Conservation (phyloP, 2,113 vertebrate species). For the Diadophis punctatus region DNA sequence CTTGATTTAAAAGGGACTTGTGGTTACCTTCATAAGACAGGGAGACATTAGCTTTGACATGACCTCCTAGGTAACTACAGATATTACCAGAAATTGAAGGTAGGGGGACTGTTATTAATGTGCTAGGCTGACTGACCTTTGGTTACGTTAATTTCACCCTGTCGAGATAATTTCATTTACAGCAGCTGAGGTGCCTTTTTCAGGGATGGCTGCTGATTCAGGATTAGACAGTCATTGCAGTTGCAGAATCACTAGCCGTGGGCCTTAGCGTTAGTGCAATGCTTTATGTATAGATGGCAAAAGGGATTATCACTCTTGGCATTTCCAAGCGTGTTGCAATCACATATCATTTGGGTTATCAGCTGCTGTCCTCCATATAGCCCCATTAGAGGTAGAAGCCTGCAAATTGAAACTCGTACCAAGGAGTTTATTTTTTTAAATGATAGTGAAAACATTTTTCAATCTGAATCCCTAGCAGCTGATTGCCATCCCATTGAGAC, state of each 20-base stretch:
- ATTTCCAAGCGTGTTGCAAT: not conserved
- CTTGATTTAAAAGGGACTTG: slow-evolving; percentile 63
- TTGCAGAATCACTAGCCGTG: slow-evolving; percentile 28
- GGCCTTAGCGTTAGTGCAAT: not conserved
- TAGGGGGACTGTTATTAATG: slow-evolving; percentile 58
- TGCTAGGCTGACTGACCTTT: slow-evolving; percentile 55
- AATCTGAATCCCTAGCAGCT: not conserved
- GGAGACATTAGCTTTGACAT: slow-evolving; percentile 67
- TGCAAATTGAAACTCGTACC: not conserved
- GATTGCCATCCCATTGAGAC: not conserved
- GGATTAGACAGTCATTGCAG: slow-evolving; percentile 59
- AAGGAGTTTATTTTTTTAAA: not conserved
- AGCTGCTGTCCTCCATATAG: not conserved
- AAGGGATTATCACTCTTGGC: not conserved
- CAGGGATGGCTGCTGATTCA: slow-evolving; percentile 61
- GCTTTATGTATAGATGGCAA: not conserved
- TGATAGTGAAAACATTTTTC: not conserved
- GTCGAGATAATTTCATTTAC: slow-evolving; percentile 69
- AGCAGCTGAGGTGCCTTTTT: slow-evolving; percentile 65
- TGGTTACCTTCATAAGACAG: slow-evolving; percentile 58
- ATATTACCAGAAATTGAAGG: slow-evolving; percentile 60
- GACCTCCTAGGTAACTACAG: slow-evolving; percentile 60
- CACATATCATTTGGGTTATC: not conserved
- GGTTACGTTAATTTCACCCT: slow-evolving; percentile 60
- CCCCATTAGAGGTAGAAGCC: not conserved